Conservation (phyloP, 2,797 vertebrate genomes). For the Sphenodon punctatus region DNA sequence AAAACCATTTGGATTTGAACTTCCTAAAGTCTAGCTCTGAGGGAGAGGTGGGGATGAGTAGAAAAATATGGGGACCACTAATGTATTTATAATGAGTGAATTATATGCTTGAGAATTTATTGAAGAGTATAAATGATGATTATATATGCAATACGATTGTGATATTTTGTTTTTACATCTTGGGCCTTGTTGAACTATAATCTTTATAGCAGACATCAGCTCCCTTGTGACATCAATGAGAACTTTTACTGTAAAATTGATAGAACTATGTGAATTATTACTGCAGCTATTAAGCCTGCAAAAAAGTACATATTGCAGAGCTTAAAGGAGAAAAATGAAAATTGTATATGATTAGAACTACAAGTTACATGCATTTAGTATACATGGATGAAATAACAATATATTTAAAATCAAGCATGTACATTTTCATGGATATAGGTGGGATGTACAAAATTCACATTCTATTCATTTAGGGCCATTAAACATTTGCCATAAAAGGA, state of each 20-base stretch:
- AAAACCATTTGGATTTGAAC: slow-evolving; percentile 83
- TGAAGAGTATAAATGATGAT: too few relatives aligned
- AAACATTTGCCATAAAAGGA: not conserved
- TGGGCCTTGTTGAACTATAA: not conserved
- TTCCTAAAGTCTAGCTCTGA: slow-evolving; percentile 70
- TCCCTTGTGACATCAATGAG: not conserved
- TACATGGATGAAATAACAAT: not conserved
- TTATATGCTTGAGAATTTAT: slow-evolving; percentile 26
- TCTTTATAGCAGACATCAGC: not conserved
- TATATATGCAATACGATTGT: not conserved
- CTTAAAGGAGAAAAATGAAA: not conserved
- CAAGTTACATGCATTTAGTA: not conserved
- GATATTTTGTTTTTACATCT: not conserved
- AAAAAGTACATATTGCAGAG: not conserved
- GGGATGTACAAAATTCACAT: not conserved
- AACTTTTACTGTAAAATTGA: not conserved
- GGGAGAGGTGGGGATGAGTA: slow-evolving; percentile 43
- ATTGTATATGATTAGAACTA: not conserved
- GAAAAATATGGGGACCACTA: slow-evolving; percentile 36
- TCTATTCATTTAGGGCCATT: not conserved
- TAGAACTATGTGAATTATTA: not conserved
- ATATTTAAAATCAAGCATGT: not conserved
- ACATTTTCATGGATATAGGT: not conserved
- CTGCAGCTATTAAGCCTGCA: not conserved
- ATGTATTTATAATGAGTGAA: slow-evolving; percentile 20